These are phyloP conservation scores for Zele albiditarsus DNA, from an alignment of 2,888 invertebrate genomes.

Conservation along the genomic window DNA sequence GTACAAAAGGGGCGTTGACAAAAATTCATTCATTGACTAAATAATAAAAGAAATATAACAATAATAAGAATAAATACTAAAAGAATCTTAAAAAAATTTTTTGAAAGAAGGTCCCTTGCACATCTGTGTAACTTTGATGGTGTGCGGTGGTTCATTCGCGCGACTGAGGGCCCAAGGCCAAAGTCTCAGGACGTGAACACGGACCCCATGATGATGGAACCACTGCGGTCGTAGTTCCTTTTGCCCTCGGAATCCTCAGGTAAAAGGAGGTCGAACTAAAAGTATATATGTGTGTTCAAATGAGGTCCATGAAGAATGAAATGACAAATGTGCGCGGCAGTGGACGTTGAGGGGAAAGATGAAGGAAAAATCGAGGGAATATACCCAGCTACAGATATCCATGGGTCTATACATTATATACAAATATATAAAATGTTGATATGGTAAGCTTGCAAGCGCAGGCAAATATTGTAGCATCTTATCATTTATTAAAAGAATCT, in stretches of 20 bases:
- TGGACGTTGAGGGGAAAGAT: constrained; percentile 64
- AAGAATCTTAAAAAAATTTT: neutral
- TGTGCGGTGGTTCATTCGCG: neutral
- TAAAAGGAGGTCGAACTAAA: constrained; percentile 66
- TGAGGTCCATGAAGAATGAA: constrained; percentile 60
- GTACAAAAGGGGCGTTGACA: neutral
- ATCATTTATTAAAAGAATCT: neutral
- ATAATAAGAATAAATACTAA: neutral
- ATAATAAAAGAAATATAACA: neutral
- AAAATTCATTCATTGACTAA: neutral
- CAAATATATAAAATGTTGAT: constrained; percentile 25
- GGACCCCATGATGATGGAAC: neutral
- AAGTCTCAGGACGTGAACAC: constrained; percentile 48
- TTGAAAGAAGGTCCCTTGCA: constrained; percentile 23
- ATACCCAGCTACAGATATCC: constrained; percentile 17
- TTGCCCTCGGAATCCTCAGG: constrained; percentile 56
- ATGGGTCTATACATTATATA: constrained; percentile 2
- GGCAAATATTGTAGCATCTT: neutral
- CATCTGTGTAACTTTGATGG: constrained; percentile 21
- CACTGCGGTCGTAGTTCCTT: constrained; percentile 1
- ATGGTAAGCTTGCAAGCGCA: too few species aligned
- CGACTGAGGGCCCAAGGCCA: constrained; percentile 51
- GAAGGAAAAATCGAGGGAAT: constrained; percentile 60
- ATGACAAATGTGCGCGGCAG: constrained; percentile 65
- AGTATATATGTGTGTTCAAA: constrained; percentile 45